These are phyloP conservation scores for Subacronicta megacephala DNA, from an alignment of 2,888 invertebrate genomes.

Conservation along the genomic window DNA sequence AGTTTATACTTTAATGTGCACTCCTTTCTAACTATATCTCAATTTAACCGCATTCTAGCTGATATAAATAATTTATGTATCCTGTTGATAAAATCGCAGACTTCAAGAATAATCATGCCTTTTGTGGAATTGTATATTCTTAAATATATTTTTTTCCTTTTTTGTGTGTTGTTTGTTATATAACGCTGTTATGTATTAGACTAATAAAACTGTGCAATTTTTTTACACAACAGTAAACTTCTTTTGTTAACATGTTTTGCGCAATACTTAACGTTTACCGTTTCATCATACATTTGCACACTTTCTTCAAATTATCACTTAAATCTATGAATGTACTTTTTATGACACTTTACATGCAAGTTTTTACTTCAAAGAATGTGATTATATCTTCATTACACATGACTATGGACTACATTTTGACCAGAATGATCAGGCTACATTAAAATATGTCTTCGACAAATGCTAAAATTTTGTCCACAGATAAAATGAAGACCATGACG, in stretches of 20 bases:
- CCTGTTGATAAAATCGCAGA: too few species aligned
- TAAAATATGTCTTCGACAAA: neutral
- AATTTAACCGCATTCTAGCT: too few species aligned
- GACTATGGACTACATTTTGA: constrained; percentile 10
- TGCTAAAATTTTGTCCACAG: too few species aligned
- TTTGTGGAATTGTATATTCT: too few species aligned
- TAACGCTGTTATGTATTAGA: too few species aligned
- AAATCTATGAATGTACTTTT: constrained; percentile 22
- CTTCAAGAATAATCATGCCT: too few species aligned
- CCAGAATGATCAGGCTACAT: neutral
- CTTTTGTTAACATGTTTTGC: constrained; percentile 32
- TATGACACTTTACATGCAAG: constrained; percentile 21
- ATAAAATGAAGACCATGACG: too few species aligned
- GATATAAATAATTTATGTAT: too few species aligned
- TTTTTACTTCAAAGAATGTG: constrained; percentile 21
- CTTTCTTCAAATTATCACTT: constrained; percentile 48
- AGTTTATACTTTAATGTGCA: constrained; percentile 16
- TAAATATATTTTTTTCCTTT: too few species aligned
- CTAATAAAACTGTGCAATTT: neutral
- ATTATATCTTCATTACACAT: constrained; percentile 22
- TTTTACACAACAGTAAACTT: constrained; percentile 12
- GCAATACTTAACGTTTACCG: constrained; percentile 26
- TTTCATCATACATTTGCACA: constrained; percentile 40
- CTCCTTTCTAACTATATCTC: constrained; percentile 28
- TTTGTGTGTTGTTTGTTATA: too few species aligned